Evolutionary conservation across 2,888 invertebrate genomes (phyloP), one percentile per base, ranked within the genome.

Genomic region (Drosophila cognata): DNA sequence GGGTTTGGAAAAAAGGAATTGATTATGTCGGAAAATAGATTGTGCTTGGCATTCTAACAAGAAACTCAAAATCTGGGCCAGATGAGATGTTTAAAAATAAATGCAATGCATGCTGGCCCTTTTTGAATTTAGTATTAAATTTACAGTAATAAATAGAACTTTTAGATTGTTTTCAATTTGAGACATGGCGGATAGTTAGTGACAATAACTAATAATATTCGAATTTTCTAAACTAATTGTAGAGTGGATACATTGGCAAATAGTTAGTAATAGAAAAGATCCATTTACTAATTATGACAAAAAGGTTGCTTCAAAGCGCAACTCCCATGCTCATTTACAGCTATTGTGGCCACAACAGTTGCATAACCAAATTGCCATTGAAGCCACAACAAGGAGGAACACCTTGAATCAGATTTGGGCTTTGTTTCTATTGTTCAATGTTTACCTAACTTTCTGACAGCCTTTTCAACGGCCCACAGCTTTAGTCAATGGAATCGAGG

Each of bases 401-500:
- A 57, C 57, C 41, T 59, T 72, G 36, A 29, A 55, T 52, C 25
- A 25, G 25, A 21, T 25, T 48, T 68, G 35, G 53, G 31, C 51
- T 61, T 79, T 78, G 80, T 75, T 61, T 63, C 63, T 48, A 70
- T 78, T 78, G 79, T 79, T 53, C 16, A 38, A 31, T 64, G 67
- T 68, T 79, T 77, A 63, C 52, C 41, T 43, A 77, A 77, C 70
- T 74, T 75, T 50, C 66, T 68, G 68, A 65, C 71, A 60, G 58
- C 43, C 80, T 68, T 78, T 78, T 71, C 71, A 62, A 62, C 66
- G 66, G 33, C 38, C 33, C 10, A 36, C 64, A 79, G 69, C 65
- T 73, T 75, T 72, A 82, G 55, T 76, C 67, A 63, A 66, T 65
- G 60, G 71, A 73, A 63, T 68, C 56, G 62, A 57, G 57, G 41